These are phyloP conservation scores for Dendroctonus ponderosae DNA, from an alignment of 1,140 invertebrate species.

Conservation along the genomic window DNA sequence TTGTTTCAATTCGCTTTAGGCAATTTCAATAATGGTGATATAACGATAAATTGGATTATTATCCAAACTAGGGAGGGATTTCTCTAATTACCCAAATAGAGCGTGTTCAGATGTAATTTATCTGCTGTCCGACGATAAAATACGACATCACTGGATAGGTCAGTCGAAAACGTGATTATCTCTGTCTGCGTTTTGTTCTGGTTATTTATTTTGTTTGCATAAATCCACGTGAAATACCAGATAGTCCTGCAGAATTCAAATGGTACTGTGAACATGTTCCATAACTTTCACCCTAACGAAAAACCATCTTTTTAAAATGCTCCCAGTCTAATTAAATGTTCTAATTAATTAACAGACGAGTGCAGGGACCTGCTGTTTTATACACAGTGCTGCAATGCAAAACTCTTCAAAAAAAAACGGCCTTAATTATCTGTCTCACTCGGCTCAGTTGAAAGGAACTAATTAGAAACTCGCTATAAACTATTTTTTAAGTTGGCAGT, in stretches of 20 bases:
- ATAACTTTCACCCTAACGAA: background rate
- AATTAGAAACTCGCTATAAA: background rate
- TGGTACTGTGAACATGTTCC: background rate
- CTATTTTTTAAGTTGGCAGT: background rate
- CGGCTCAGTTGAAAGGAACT: background rate
- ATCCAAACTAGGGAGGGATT: slow-evolving; percentile 27
- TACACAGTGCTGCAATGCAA: background rate
- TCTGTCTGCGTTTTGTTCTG: slow-evolving; percentile 1
- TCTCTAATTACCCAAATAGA: slow-evolving; percentile 35
- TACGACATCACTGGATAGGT: slow-evolving; percentile 26
- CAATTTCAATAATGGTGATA: no score
- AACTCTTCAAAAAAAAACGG: background rate
- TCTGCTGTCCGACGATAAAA: slow-evolving; percentile 21
- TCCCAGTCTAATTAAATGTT: slow-evolving; percentile 7
- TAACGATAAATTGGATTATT: no score
- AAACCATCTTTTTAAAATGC: background rate
- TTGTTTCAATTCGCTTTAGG: no score
- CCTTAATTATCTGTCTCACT: background rate
- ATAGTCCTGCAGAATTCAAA: no score
- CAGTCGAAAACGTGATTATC: slow-evolving; percentile 32
- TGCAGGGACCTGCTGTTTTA: background rate
- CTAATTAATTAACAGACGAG: slow-evolving; percentile 5
- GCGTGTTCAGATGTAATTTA: slow-evolving; percentile 34
- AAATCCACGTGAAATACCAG: slow-evolving; percentile 1
- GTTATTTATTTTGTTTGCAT: slow-evolving; percentile 4